Conservation (phyloP, 2,797 vertebrate species). For the Nyctalus aviator region DNA sequence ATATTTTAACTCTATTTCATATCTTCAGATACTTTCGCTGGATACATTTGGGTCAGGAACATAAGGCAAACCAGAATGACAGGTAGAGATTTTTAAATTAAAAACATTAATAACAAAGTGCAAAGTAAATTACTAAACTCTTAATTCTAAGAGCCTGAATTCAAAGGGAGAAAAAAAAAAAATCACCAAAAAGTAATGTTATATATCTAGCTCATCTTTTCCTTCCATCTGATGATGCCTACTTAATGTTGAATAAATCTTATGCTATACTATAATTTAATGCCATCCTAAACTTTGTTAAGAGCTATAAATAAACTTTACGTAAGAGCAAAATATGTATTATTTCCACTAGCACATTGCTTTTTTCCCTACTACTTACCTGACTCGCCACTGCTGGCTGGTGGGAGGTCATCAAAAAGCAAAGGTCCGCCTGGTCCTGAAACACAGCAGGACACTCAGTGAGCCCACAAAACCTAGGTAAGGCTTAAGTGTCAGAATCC, state of each 20-base stretch:
- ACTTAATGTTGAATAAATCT: not conserved
- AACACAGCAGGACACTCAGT: conserved; percentile 69
- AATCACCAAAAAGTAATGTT: not conserved
- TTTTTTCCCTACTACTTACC: conserved; percentile 80
- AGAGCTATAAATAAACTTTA: not conserved
- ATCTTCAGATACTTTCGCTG: not conserved
- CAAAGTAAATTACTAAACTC: not conserved
- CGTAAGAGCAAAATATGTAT: not conserved
- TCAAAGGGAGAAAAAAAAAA: not conserved
- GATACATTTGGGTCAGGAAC: not conserved
- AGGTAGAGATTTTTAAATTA: not conserved
- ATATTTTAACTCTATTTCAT: not conserved
- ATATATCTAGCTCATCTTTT: not conserved
- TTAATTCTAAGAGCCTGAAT: not conserved
- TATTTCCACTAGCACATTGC: not conserved
- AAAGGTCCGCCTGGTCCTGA: conserved; percentile 84
- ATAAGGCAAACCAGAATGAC: not conserved
- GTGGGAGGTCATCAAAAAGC: conserved; percentile 87
- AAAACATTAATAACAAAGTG: not conserved
- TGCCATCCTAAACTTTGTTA: not conserved
- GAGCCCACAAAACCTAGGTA: accelerated
- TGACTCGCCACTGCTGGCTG: conserved; percentile 85
- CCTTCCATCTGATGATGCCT: not conserved
- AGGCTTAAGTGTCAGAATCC: conserved; percentile 5
- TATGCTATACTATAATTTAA: not conserved